Base-by-base conservation (phyloP, 2,797 vertebrate species). In the Merluccius polli region DNA sequence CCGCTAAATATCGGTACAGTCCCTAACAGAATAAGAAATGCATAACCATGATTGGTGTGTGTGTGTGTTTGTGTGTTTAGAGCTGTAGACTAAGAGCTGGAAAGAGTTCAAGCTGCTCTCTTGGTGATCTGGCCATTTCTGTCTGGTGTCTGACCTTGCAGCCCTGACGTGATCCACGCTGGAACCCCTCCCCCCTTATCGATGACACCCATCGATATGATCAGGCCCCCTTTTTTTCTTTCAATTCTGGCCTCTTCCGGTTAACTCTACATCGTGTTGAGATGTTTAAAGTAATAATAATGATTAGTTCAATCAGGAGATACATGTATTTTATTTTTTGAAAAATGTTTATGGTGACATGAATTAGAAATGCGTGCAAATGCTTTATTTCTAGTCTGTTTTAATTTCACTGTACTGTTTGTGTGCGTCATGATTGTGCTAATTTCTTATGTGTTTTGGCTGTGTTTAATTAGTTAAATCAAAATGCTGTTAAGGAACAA, bases 61-160 rank as follows among this genome's bases (percentile, higher is more conserved):
- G 24, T 65, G 52, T 63, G 8, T 59, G 52, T 24, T 21, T 63
- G 21, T 63, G 52, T 24, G 21, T 63, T 77, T 79, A 84, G 87
- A 80, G 81, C 83, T 85, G 81, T 71, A 75, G 84, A 86, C 82
- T 84, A 81, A 87, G 88, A 89, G 87, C 84, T 91, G 89, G 89
- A 89, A 86, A 88, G 91, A 91, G 86, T 86, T 88, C 86, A 90
- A 80, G 88, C 89, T 87, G 84, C 84, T 85, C 74, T 73, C 75
- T 84, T 89, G 89, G 89, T 88, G 88, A 93, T 90, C 86, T 86
- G 84, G 82, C 81, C 83, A 77, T 85, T 85, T 90, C 89, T 87
- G 83, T 89, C 82, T 83, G 73, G 81, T 82, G 15, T 87, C 74
- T 65, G 30, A 78, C 87, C 72, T 71, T 29, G 63, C 70, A 29